phyloP scores from a whole-genome alignment of 1,140 invertebrate genomes.

The Pseudomyrmex gracilis region DNA sequence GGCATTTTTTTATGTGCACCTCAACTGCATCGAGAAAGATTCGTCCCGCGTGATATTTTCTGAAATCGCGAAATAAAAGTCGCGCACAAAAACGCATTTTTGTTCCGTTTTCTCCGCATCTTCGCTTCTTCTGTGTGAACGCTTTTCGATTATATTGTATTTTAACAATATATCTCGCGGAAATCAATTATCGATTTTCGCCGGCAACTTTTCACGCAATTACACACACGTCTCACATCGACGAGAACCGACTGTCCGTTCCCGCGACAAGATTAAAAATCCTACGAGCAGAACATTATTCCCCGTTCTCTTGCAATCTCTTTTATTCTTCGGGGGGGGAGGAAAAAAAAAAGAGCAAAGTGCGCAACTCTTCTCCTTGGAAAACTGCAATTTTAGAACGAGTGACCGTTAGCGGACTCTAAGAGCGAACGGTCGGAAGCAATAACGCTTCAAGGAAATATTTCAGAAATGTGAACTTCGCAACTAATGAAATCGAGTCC shows the following conservation, averaged over 20 bases:
- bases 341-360: no score
- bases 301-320: not conserved
- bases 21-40: not conserved
- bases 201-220: not conserved
- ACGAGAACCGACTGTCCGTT: not conserved
- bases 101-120: no score
- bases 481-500: constrained; percentile 26
- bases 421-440: not conserved
- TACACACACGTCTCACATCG: not conserved
- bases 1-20: constrained; percentile 34
- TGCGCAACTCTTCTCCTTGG: not conserved
- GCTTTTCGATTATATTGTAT: constrained; percentile 22
- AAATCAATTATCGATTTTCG: constrained; percentile 12
- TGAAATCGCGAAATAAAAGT: constrained; percentile 16
- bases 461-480: constrained; percentile 12
- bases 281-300: not conserved
- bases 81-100: not conserved
- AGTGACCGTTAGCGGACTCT: not conserved
- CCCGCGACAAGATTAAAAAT: constrained; percentile 3
- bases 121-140: not conserved
- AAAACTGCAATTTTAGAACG: constrained; percentile 16
- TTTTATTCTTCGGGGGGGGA: constrained; percentile 6
- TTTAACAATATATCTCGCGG: constrained; percentile 24
- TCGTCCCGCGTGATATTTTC: constrained; percentile 32
- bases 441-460: constrained; percentile 5